Conservation (phyloP, 2,888 invertebrate genomes). For the Leptinotarsa peninsularis region DNA sequence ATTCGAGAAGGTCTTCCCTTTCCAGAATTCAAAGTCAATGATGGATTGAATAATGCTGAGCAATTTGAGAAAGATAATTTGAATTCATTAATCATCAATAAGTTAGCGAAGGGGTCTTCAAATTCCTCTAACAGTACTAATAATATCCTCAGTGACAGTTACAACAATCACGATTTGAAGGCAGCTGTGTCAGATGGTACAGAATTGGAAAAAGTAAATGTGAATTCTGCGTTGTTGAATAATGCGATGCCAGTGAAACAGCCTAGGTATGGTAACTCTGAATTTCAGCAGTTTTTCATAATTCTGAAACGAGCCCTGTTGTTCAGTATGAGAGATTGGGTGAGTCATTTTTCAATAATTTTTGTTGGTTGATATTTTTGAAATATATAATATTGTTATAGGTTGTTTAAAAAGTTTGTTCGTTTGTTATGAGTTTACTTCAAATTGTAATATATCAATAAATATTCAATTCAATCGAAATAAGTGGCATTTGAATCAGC, state of each 20-base stretch:
- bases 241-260: conserved; percentile 72
- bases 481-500: no score
- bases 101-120: conserved; percentile 70
- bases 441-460: no score
- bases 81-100: conserved; percentile 53
- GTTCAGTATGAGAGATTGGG: conserved; percentile 91
- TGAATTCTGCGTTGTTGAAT: conserved; percentile 76
- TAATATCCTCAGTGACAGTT: conserved; percentile 70
- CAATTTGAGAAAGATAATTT: conserved; percentile 56
- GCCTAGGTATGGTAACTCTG: conserved; percentile 84
- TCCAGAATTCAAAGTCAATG: conserved; percentile 67
- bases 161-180: conserved; percentile 68
- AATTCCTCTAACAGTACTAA: conserved; percentile 66
- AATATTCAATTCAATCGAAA: no score
- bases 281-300: conserved; percentile 86
- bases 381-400: not conserved
- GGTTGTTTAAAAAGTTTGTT: no score
- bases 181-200: conserved; percentile 16
- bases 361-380: no score
- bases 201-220: conserved; percentile 74
- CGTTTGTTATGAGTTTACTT: no score
- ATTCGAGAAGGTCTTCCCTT: conserved; percentile 81
- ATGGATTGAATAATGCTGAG: conserved; percentile 67
- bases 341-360: conserved; percentile 63
- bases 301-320: conserved; percentile 86